Conservation (phyloP, 35 echinoderm and acorn worm species). For the Lytechinus pictus region DNA sequence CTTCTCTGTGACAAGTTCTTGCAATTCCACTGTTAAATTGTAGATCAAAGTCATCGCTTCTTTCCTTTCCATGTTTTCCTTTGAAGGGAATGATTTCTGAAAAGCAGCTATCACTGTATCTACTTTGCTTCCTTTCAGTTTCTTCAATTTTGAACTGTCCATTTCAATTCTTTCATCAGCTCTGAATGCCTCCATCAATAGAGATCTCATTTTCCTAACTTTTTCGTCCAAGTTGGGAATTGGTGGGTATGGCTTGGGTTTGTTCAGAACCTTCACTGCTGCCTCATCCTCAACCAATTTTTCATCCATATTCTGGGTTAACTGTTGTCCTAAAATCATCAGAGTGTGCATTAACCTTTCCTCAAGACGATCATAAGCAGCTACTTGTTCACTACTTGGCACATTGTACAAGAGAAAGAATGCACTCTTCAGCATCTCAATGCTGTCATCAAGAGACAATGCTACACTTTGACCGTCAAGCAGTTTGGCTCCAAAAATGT, state of each 20-base stretch:
- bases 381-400: background rate
- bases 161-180: background rate
- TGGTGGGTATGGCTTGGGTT: background rate
- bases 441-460: background rate
- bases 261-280: constrained; percentile 3
- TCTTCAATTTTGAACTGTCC: background rate
- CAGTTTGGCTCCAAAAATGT: background rate
- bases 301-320: background rate
- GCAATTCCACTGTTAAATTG: background rate
- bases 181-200: background rate
- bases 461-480: background rate
- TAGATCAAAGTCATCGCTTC: background rate
- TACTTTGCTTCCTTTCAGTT: background rate
- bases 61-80: background rate
- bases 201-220: background rate
- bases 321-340: constrained; percentile 1
- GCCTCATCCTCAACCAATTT: background rate
- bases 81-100: background rate
- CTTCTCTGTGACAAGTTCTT: constrained; percentile 7
- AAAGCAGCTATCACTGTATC: background rate
- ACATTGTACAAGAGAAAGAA: background rate
- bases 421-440: constrained; percentile 2
- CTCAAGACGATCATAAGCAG: background rate
- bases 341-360: background rate
- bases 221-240: background rate